Percentiles rank a stretch among this genome's conserved stretches.
phyloP scores from a whole-genome alignment of 2,888 invertebrate species.

The Drosophila anceps region DNA sequence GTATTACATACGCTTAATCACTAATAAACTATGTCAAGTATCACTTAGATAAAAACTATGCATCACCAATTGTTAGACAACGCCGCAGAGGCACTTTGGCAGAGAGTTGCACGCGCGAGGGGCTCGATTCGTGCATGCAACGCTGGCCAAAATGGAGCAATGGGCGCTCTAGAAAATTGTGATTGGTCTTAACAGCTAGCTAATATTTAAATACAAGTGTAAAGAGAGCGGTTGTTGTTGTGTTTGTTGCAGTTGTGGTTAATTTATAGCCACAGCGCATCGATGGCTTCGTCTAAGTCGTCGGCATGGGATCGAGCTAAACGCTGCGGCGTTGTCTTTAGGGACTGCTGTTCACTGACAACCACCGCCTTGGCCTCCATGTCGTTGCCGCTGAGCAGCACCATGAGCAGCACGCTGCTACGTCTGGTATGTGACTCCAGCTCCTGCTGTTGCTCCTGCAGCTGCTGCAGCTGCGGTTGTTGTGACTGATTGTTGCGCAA shows the following conservation, averaged over 20 bases:
- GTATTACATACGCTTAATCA: conserved; percentile 63
- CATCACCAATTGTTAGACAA: conserved; percentile 24
- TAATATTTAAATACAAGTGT: conserved; percentile 19
- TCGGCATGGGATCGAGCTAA: conserved; percentile 41
- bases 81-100: conserved; percentile 24
- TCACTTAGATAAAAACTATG: conserved; percentile 66
- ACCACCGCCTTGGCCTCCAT: conserved; percentile 73
- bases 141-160: conserved; percentile 52
- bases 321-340: conserved; percentile 38
- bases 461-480: conserved; percentile 13
- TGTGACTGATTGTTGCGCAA: conserved; percentile 55
- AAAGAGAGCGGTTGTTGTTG: background rate
- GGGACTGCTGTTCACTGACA: conserved; percentile 63
- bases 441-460: conserved; percentile 25
- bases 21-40: conserved; percentile 72
- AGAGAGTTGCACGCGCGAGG: conserved; percentile 48
- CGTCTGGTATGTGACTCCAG: conserved; percentile 40
- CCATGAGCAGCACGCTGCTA: conserved; percentile 68
- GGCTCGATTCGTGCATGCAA: conserved; percentile 54
- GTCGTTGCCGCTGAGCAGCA: conserved; percentile 68
- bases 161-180: conserved; percentile 36
- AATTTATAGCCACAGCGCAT: conserved; percentile 68
- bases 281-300: conserved; percentile 72
- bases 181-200: conserved; percentile 39
- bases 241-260: background rate